A percentile compares a stretch with the other conserved stretches of the same genome.
Evolutionary conservation across 2,113 vertebrate species (phyloP).

Genomic region (Dicerorhinus sumatrensis): DNA sequence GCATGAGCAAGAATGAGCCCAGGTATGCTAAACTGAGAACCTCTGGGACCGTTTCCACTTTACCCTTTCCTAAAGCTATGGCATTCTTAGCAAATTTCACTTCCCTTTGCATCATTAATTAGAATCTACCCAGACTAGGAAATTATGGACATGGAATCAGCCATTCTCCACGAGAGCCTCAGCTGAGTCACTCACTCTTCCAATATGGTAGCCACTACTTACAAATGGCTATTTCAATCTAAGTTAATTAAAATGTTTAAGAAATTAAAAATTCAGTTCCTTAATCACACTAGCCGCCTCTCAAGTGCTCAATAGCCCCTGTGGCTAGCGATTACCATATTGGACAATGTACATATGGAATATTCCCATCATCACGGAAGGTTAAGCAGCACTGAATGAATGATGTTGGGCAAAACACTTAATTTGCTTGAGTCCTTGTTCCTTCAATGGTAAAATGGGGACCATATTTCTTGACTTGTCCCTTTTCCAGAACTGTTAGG

Average conservation of each 20-base stretch:
- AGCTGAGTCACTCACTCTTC: not conserved
- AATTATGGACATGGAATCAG: not conserved
- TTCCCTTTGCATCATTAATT: not conserved
- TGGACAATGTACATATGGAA: not conserved
- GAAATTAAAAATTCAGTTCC: not conserved
- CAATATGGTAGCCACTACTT: no score
- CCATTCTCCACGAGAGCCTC: not conserved
- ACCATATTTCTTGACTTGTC: not conserved
- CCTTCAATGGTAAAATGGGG: not conserved
- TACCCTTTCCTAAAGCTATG: not conserved
- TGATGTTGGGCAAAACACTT: not conserved
- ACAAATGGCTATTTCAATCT: not conserved
- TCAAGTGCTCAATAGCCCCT: not conserved
- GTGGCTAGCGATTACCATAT: not conserved
- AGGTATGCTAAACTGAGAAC: not conserved
- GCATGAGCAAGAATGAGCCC: not conserved
- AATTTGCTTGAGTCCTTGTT: not conserved
- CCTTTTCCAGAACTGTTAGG: not conserved
- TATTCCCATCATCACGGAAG: not conserved
- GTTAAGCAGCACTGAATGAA: no score
- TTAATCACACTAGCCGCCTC: not conserved
- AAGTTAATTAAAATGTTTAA: not conserved
- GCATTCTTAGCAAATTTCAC: not conserved
- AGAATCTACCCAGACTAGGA: not conserved
- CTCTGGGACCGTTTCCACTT: not conserved